These are phyloP conservation scores for Drosophila neotestacea DNA, from an alignment of 2,888 invertebrate genomes.

Conservation along the genomic window DNA sequence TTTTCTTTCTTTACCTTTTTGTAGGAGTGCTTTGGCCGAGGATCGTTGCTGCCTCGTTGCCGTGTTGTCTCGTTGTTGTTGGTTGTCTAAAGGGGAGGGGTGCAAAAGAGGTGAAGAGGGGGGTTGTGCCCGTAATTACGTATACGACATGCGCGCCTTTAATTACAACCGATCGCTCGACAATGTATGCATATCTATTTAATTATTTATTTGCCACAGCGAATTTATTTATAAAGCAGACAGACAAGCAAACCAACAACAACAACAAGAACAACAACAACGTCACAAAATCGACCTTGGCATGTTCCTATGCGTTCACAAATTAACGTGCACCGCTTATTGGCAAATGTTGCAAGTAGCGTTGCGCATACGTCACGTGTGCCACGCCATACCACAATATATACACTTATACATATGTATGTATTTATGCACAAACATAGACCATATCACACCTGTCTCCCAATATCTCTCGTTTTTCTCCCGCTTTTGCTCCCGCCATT, in stretches of 20 bases:
- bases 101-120: neutral
- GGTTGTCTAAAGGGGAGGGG: neutral
- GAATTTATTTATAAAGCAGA: conserved; percentile 74
- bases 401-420: neutral
- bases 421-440: neutral
- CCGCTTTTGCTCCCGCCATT: neutral
- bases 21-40: conserved; percentile 25
- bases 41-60: conserved; percentile 30
- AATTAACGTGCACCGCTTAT: conserved; percentile 43
- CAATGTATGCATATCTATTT: conserved; percentile 67
- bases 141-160: conserved; percentile 60
- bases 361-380: conserved; percentile 62
- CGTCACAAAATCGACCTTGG: conserved; percentile 47
- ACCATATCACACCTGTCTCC: conserved; percentile 11
- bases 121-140: conserved; percentile 38
- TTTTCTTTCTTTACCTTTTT: conserved; percentile 1
- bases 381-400: conserved; percentile 30
- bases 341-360: conserved; percentile 24
- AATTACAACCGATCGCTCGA: conserved; percentile 57
- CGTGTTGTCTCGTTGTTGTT: neutral
- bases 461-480: neutral
- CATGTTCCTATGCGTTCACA: conserved; percentile 44
- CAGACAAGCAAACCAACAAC: conserved; percentile 19
- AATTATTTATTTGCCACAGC: conserved; percentile 72
- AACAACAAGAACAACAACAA: conserved; percentile 19